A percentile compares a stretch with the other conserved stretches of the same genome.
phyloP scores from a whole-genome alignment of 2,113 vertebrate genomes.

The Meles meles region DNA sequence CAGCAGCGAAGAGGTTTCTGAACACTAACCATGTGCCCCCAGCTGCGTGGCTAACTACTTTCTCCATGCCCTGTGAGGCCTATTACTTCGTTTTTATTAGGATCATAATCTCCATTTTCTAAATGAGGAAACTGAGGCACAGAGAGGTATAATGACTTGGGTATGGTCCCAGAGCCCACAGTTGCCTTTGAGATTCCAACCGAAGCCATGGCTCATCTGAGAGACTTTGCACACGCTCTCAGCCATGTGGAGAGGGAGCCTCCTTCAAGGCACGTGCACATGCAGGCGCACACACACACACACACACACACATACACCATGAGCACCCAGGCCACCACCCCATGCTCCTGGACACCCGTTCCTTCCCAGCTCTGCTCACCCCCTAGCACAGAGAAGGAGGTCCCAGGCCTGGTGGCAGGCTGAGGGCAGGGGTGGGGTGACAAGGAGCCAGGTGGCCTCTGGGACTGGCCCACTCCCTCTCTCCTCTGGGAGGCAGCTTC shows the following conservation, averaged over 20 bases:
- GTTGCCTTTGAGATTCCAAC: not conserved
- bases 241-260: rapidly evolving
- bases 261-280: not conserved
- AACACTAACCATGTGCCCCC: not conserved
- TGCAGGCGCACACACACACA: rapidly evolving
- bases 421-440: not conserved
- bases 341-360: not conserved
- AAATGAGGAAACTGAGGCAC: not conserved
- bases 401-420: not conserved
- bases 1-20: not conserved
- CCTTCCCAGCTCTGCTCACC: not conserved
- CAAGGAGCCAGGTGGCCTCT: not conserved
- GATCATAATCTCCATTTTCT: not conserved
- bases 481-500: not conserved
- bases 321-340: not conserved
- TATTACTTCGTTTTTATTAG: not conserved
- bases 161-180: not conserved
- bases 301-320: not conserved
- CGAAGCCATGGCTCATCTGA: not conserved
- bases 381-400: not conserved
- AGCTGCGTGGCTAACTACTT: not conserved
- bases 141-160: not conserved
- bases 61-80: not conserved
- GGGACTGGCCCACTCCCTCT: not conserved
- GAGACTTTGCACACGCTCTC: not conserved